A percentile compares a stretch with the other conserved stretches of the same genome.
phyloP scores from a whole-genome alignment of 2,888 invertebrate genomes.

The Agrotis ipsilon region DNA sequence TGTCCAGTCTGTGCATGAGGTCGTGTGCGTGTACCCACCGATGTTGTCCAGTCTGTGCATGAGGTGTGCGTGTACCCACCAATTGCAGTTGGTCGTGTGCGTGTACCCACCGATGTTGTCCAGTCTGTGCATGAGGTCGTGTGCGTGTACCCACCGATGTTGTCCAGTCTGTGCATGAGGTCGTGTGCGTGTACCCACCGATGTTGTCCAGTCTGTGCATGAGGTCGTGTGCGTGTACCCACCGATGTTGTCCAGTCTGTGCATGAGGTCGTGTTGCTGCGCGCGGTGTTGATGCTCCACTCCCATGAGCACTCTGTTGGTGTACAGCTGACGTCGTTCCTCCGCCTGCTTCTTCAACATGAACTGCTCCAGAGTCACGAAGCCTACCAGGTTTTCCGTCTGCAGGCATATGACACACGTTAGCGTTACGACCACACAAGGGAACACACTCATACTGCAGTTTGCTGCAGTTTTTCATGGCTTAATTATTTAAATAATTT shows the following conservation, averaged over 20 bases:
- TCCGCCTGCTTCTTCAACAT: slow-evolving; percentile 95
- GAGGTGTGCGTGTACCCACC: no score
- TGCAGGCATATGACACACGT: slow-evolving; percentile 28
- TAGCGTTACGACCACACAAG: not conserved
- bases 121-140: not conserved
- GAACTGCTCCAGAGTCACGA: slow-evolving; percentile 95
- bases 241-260: slow-evolving; percentile 76
- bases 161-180: no score
- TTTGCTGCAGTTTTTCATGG: no score
- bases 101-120: no score
- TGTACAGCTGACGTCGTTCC: slow-evolving; percentile 89
- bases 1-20: no score
- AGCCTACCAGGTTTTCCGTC: slow-evolving; percentile 92
- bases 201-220: no score
- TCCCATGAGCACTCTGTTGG: slow-evolving; percentile 90
- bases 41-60: not conserved
- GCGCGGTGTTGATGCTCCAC: slow-evolving; percentile 67
- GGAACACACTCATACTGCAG: not conserved
- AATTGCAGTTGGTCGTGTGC: no score
- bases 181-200: no score
- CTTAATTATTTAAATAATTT: no score
- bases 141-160: no score
- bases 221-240: not conserved
- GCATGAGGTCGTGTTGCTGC: slow-evolving; percentile 68
- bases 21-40: not conserved